Conservation (phyloP, 2,888 invertebrate species). For the Orchestes rusci region DNA sequence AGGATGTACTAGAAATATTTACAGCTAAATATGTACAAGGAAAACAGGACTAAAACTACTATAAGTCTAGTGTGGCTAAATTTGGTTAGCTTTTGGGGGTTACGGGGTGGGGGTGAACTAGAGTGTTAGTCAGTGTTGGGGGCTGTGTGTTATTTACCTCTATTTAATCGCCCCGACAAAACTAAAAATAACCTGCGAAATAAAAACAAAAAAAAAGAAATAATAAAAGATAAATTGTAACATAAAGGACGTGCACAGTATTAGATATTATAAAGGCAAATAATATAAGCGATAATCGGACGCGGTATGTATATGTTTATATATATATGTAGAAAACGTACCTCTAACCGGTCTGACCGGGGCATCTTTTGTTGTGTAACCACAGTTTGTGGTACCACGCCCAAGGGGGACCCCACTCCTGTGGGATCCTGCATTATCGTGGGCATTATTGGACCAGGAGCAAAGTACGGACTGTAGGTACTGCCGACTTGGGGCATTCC, state of each 20-base stretch:
- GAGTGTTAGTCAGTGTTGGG: no score
- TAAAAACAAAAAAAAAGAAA: background rate
- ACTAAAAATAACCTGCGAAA: background rate
- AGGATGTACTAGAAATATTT: slow-evolving; percentile 29
- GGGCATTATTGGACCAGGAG: slow-evolving; percentile 82
- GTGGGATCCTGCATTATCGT: slow-evolving; percentile 83
- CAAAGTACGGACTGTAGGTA: slow-evolving; percentile 87
- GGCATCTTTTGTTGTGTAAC: slow-evolving; percentile 89
- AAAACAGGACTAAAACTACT: no score
- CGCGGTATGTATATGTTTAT: slow-evolving; percentile 6
- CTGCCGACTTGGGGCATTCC: slow-evolving; percentile 84
- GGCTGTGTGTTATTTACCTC: no score
- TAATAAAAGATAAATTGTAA: background rate
- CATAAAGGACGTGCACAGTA: background rate
- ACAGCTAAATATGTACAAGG: no score
- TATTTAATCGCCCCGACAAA: no score
- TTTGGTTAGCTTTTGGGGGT: no score
- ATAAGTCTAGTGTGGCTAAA: no score
- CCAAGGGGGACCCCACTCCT: slow-evolving; percentile 71
- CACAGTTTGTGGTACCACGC: slow-evolving; percentile 78
- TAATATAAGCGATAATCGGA: slow-evolving; percentile 4
- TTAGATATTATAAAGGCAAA: background rate
- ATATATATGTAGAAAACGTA: slow-evolving; percentile 53
- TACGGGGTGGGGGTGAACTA: no score
- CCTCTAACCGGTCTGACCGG: slow-evolving; percentile 94